Evolutionary conservation across 1,140 invertebrate genomes (phyloP).

Genomic region (Bursaphelenchus mucronatus): DNA sequence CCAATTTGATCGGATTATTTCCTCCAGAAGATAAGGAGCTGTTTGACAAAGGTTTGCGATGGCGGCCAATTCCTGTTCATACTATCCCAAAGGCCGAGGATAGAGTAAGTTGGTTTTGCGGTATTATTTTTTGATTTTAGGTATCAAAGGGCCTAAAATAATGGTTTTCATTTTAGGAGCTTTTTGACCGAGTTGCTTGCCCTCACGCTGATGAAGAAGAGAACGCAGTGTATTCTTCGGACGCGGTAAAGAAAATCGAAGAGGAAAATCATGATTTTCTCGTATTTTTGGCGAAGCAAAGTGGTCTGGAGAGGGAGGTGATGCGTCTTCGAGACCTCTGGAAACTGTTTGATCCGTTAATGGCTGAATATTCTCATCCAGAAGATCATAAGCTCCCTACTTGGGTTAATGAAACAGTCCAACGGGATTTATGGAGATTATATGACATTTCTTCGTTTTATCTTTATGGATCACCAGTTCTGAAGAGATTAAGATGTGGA

Average conservation of each 20-base stretch:
- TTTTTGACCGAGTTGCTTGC: slow-evolving; percentile 31
- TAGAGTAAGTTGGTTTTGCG: slow-evolving; percentile 26
- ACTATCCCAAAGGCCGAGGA: slow-evolving; percentile 50
- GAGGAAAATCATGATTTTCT: slow-evolving; percentile 34
- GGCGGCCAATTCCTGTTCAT: slow-evolving; percentile 62
- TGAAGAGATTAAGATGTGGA: slow-evolving; percentile 39
- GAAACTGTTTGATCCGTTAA: slow-evolving; percentile 42
- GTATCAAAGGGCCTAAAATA: neutral
- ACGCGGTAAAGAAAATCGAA: slow-evolving; percentile 32
- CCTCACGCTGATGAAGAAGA: slow-evolving; percentile 35
- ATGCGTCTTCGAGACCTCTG: slow-evolving; percentile 36
- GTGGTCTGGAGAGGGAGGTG: slow-evolving; percentile 22
- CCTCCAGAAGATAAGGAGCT: slow-evolving; percentile 36
- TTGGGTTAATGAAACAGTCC: slow-evolving; percentile 41
- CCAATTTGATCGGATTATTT: slow-evolving; percentile 61
- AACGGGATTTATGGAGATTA: slow-evolving; percentile 26
- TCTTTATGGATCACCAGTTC: slow-evolving; percentile 29
- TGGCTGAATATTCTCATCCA: slow-evolving; percentile 29
- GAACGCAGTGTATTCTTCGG: slow-evolving; percentile 24
- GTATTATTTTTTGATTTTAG: slow-evolving; percentile 14
- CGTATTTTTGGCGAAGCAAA: slow-evolving; percentile 32
- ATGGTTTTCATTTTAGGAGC: slow-evolving; percentile 15
- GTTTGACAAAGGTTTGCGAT: slow-evolving; percentile 47
- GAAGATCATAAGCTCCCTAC: slow-evolving; percentile 33
- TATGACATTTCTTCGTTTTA: slow-evolving; percentile 38